These are phyloP conservation scores for Arenaria interpres DNA, from an alignment of 2,113 vertebrate species.

Conservation along the genomic window DNA sequence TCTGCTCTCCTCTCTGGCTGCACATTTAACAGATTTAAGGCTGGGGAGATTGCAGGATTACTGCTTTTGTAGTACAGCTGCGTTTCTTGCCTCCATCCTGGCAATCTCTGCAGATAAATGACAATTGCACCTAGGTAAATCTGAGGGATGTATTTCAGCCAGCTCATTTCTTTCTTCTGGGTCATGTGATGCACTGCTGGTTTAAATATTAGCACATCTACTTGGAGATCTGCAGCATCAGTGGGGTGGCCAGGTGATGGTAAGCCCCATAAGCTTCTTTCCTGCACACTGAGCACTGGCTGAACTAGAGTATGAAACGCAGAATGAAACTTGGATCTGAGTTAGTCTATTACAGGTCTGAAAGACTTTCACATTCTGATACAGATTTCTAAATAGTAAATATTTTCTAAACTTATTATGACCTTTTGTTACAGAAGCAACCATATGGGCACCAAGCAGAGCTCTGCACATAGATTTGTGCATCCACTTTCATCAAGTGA, in stretches of 20 bases:
- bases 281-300: neutral
- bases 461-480: neutral
- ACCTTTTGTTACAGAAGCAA: neutral
- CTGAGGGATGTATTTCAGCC: neutral
- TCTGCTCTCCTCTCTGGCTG: neutral
- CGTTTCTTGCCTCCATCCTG: neutral
- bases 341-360: neutral
- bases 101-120: neutral
- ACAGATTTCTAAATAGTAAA: neutral
- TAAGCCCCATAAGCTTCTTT: neutral
- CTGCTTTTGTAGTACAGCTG: neutral
- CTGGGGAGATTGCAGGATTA: neutral
- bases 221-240: neutral
- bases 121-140: rapidly evolving
- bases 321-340: neutral
- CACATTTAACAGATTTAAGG: neutral
- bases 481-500: neutral
- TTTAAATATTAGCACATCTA: neutral
- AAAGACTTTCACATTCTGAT: neutral
- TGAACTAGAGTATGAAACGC: neutral
- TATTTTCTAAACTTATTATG: neutral
- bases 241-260: neutral
- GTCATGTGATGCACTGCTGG: neutral
- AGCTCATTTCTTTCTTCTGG: neutral
- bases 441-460: neutral